Conservation (phyloP, 2,113 vertebrate species). For the Pseudopipra pipra region DNA sequence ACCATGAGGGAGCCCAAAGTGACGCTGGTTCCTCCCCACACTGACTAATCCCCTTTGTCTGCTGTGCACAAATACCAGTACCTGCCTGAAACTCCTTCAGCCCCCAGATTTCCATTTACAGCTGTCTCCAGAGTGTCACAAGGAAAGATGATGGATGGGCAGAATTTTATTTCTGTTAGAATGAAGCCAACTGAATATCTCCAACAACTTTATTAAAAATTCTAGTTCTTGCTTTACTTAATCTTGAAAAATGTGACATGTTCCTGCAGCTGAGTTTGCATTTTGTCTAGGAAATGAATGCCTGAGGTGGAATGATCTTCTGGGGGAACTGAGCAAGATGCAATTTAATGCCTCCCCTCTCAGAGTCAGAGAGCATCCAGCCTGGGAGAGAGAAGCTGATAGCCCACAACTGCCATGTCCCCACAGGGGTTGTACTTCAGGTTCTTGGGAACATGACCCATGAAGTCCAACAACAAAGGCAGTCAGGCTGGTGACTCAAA, state of each 20-base stretch:
- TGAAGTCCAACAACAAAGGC: background rate
- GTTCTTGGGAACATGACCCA: background rate
- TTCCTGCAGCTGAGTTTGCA: constrained; percentile 34
- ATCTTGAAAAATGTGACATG: constrained; percentile 27
- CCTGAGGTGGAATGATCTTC: background rate
- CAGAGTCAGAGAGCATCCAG: background rate
- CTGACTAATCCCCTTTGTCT: background rate
- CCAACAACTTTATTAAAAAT: constrained; percentile 41
- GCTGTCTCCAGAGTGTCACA: background rate
- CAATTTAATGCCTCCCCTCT: background rate
- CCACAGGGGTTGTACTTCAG: background rate
- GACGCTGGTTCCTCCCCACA: background rate
- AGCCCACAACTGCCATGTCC: background rate
- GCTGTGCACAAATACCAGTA: background rate
- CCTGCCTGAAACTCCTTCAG: background rate
- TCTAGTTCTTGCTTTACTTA: background rate
- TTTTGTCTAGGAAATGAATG: background rate
- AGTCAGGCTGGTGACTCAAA: background rate
- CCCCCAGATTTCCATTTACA: background rate
- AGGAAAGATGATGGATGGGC: constrained; percentile 36
- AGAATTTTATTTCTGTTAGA: constrained; percentile 34
- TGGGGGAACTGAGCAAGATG: background rate
- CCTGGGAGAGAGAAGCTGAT: background rate
- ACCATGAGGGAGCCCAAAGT: background rate
- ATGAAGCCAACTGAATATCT: constrained; percentile 18